Percentiles rank a stretch among this genome's conserved stretches.
Evolutionary conservation across 2,888 invertebrate species (phyloP).

Genomic region (Phasia obesa): DNA sequence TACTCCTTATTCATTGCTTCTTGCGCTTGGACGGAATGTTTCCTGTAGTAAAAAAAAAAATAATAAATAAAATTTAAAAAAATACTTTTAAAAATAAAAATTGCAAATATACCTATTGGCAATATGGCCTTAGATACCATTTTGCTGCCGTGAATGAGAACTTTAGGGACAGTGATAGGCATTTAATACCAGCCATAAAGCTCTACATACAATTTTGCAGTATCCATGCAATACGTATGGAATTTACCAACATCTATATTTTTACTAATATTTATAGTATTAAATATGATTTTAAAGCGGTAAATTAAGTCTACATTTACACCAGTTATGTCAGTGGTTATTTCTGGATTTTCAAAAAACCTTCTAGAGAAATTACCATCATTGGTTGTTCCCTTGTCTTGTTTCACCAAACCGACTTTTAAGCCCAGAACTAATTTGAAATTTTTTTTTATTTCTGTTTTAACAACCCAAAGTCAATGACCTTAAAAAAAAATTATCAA

Average conservation of each 20-base stretch:
- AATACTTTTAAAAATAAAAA: conserved; percentile 1
- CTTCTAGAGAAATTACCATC: conserved; percentile 56
- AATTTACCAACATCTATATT: conserved; percentile 49
- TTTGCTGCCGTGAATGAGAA: no score
- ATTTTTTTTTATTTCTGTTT: conserved; percentile 46
- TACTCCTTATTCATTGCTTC: no score
- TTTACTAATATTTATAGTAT: no score
- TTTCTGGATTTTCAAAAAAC: conserved; percentile 58
- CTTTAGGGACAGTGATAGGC: no score
- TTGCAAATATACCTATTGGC: no score
- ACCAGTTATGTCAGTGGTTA: conserved; percentile 45
- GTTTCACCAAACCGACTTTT: conserved; percentile 51
- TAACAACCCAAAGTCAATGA: not conserved
- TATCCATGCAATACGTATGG: no score
- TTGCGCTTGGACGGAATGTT: not conserved
- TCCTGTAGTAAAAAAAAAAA: conserved; percentile 11
- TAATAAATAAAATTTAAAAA: conserved; percentile 22
- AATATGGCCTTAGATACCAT: no score
- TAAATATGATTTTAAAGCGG: conserved; percentile 51
- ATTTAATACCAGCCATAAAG: no score
- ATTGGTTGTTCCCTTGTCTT: conserved; percentile 58
- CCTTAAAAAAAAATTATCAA: no score
- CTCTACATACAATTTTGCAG: no score
- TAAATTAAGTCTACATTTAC: conserved; percentile 51
- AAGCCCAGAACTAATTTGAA: no score